Evolutionary conservation across 2,113 vertebrate species (phyloP), one percentile per base, ranked within the genome.

Genomic region (chimpanzee (Pan troglodytes)): DNA sequence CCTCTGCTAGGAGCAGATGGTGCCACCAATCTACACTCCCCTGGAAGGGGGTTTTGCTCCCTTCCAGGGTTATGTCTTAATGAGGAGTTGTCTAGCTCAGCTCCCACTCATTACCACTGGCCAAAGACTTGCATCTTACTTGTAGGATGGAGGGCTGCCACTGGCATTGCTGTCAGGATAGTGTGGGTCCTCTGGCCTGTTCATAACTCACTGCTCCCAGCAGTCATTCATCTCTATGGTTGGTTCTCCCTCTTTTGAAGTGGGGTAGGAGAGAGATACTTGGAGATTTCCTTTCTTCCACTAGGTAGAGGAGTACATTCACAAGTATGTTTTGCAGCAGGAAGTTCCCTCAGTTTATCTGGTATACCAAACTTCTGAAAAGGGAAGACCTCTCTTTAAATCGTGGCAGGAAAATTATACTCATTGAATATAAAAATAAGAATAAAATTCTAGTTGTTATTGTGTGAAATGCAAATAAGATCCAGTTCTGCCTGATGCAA

Each of bases 221-320:
- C 2, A 12, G 1, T n/a, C 27, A 68, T 27, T 68, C 48, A 7
- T 35, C 5, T 55, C 35, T 7, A 0, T 8, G 35, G 14, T 52
- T 9, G 3, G 1, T 6, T 48, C 45, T 14, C 45, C 5, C 2
- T 43, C 4, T 68, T 70, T 52, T 3, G 30, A n/a, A 17, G 64
- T 16, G 20, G 35, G 14, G 12, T 8, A 32, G 8, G 2, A 18
- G 17, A 17, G 10, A 48, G 57, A 23, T 4, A 3, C n/a, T 35
- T 9, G 64, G 38, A 88, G 18, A 11, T 30, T 50, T 61, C n/a
- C 20, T 35, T 76, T 43, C 43, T 83, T 70, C 43, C 20, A 40
- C 64, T 38, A 5, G n/a, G 27, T 5, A 76, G 50, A 61, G 45
- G 40, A 17, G 38, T 13, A 12, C 22, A 84, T 32, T 30, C n/a